Evolutionary conservation across 2,797 vertebrate genomes (phyloP).

Genomic region (Gambelia wislizenii): DNA sequence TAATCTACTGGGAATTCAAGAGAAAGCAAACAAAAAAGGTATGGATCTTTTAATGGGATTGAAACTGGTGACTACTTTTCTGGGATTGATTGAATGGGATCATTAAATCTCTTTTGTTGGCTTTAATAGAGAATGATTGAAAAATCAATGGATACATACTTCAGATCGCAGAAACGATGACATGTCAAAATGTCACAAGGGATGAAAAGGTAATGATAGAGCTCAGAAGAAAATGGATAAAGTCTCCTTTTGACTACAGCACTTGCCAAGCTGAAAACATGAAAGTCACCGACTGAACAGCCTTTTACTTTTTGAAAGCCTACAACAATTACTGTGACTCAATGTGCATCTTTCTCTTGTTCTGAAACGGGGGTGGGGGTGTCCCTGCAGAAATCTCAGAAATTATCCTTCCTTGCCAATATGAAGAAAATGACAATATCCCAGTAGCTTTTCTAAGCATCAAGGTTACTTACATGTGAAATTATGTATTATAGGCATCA

Average conservation of each 20-base stretch:
- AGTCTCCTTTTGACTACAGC: constrained; percentile 76
- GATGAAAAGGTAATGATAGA: constrained; percentile 80
- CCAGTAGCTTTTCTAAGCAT: constrained; percentile 51
- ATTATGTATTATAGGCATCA: constrained; percentile 38
- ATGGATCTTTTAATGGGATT: constrained; percentile 64
- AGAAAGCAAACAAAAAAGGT: constrained; percentile 60
- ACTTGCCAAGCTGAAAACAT: constrained; percentile 78
- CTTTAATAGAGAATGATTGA: constrained; percentile 81
- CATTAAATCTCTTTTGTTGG: constrained; percentile 77
- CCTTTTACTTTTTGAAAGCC: constrained; percentile 72
- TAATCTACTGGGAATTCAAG: constrained; percentile 56
- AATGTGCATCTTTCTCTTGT: constrained; percentile 33
- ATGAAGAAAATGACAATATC: constrained; percentile 47
- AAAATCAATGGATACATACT: constrained; percentile 80
- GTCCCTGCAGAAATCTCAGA: constrained; percentile 76
- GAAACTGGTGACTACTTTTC: constrained; percentile 74
- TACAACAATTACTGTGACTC: constrained; percentile 75
- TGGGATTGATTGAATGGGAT: constrained; percentile 71
- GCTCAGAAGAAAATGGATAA: constrained; percentile 77
- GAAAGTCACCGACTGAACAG: constrained; percentile 77
- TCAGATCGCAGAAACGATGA: constrained; percentile 80
- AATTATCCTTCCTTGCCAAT: constrained; percentile 62
- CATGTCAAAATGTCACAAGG: constrained; percentile 87
- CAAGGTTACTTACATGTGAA: constrained; percentile 43
- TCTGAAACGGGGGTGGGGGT: constrained; percentile 19